phyloP scores from a whole-genome alignment of 2,888 invertebrate genomes.

The Tenthredo distinguenda region DNA sequence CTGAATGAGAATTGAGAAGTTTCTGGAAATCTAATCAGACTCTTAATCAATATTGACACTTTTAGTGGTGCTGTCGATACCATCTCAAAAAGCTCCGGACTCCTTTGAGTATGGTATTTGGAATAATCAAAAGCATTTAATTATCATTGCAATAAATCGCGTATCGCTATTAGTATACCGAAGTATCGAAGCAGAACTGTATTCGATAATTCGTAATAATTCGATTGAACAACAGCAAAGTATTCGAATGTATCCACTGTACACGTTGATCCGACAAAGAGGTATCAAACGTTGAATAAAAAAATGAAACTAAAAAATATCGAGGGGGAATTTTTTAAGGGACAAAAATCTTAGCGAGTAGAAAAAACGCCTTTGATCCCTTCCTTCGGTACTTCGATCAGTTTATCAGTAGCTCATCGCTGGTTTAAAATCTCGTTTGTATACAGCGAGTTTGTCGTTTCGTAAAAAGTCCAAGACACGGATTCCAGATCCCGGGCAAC shows the following conservation, averaged over 20 bases:
- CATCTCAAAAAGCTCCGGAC: background rate
- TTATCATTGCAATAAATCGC: background rate
- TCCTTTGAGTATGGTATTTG: background rate
- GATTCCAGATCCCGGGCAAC: constrained; percentile 19
- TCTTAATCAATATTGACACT: background rate
- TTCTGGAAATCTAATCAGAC: background rate
- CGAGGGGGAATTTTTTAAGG: background rate
- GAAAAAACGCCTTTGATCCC: background rate
- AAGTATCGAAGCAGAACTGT: background rate
- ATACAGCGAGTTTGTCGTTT: constrained; percentile 46
- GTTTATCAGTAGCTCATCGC: constrained; percentile 45
- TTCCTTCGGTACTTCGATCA: constrained; percentile 4
- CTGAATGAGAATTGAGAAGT: background rate
- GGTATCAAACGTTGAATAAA: background rate
- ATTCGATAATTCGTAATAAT: no score
- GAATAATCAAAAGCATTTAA: background rate
- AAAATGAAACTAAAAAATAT: background rate
- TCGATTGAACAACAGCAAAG: background rate
- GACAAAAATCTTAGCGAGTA: background rate
- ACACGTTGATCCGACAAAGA: background rate
- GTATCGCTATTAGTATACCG: background rate
- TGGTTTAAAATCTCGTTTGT: constrained; percentile 41
- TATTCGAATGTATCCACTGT: background rate
- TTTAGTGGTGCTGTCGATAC: background rate
- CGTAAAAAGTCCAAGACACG: constrained; percentile 6